Percentiles rank a stretch among this genome's conserved stretches.
Conservation (phyloP, 2,888 invertebrate genomes). For the Fissipunctia ypsillon region DNA sequence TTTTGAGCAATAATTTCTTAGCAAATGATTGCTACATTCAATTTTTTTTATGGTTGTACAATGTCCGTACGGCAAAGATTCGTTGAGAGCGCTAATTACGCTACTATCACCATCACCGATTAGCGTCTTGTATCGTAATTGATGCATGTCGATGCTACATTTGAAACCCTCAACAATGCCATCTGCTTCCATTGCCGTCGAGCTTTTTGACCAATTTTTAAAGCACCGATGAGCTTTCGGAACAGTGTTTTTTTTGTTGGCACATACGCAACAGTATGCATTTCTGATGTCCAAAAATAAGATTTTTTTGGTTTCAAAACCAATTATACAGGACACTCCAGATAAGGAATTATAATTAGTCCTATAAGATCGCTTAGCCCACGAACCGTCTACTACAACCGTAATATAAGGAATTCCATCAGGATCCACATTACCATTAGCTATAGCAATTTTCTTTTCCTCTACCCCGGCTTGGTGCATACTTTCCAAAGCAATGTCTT, state of each 20-base stretch:
- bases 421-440: neutral
- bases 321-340: neutral
- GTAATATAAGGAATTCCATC: neutral
- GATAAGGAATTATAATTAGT: slow-evolving; percentile 4
- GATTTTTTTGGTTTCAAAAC: neutral
- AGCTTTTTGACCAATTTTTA: too few species aligned
- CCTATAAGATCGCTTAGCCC: neutral
- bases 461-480: too few species aligned
- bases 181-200: too few species aligned
- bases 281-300: too few species aligned
- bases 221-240: too few species aligned
- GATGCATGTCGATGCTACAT: too few species aligned
- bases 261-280: too few species aligned
- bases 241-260: too few species aligned
- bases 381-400: neutral
- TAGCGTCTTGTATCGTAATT: neutral
- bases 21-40: slow-evolving; percentile 5
- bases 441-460: neutral
- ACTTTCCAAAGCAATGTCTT: too few species aligned
- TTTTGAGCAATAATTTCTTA: neutral
- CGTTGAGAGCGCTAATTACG: neutral
- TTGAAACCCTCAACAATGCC: too few species aligned
- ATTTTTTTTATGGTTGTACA: neutral
- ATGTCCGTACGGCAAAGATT: neutral
- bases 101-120: slow-evolving; percentile 16